These are phyloP conservation scores for Elmis aenea DNA, from an alignment of 2,888 invertebrate species.

Conservation along the genomic window DNA sequence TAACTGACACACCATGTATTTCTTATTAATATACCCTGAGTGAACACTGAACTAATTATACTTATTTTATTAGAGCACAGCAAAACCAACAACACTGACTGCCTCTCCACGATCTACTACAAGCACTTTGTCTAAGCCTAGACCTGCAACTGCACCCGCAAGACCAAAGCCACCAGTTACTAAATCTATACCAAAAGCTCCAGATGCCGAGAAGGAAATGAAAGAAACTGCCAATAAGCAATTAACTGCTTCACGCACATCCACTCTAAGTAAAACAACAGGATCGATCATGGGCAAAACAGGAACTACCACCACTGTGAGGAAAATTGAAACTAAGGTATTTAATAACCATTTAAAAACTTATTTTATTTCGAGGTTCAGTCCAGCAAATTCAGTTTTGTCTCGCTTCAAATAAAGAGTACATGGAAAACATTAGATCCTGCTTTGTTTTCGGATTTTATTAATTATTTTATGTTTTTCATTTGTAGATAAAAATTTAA, in stretches of 20 bases:
- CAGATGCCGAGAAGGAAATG: conserved; percentile 53
- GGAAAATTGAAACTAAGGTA: conserved; percentile 38
- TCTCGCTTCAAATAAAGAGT: not conserved
- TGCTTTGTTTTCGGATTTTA: too few relatives aligned
- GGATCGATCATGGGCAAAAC: conserved; percentile 25
- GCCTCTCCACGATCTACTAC: conserved; percentile 19
- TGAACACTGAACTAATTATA: too few relatives aligned
- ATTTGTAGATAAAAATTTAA: too few relatives aligned
- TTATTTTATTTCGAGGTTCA: too few relatives aligned
- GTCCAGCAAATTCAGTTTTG: not conserved
- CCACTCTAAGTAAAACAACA: conserved; percentile 30
- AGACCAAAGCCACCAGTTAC: conserved; percentile 30
- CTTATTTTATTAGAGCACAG: conserved; percentile 17
- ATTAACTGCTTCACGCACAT: conserved; percentile 42
- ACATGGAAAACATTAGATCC: not conserved
- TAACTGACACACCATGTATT: not conserved
- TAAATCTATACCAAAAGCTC: conserved; percentile 26
- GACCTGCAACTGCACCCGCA: conserved; percentile 24
- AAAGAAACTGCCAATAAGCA: conserved; percentile 69
- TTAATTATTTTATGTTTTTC: too few relatives aligned
- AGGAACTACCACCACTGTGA: conserved; percentile 30
- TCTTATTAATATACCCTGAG: too few relatives aligned
- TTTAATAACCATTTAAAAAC: too few relatives aligned
- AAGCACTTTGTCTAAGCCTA: conserved; percentile 23
- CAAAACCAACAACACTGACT: conserved; percentile 12